A percentile compares a stretch with the other conserved stretches of the same genome.
These are phyloP conservation scores for Pherbina coryleti DNA, from an alignment of 2,888 invertebrate species.

Conservation along the genomic window DNA sequence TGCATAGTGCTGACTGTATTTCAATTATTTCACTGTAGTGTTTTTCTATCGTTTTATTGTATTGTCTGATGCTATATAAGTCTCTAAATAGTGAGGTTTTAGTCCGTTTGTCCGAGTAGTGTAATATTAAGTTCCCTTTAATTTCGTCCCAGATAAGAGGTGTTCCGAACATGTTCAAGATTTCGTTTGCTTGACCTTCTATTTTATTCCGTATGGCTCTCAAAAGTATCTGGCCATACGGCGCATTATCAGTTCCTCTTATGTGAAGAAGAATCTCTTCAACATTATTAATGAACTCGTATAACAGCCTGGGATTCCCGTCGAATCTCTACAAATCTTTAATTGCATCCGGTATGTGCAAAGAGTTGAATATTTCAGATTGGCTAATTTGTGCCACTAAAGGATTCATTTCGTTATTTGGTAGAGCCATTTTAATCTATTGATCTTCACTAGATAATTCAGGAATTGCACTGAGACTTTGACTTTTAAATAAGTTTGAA, in stretches of 20 bases:
- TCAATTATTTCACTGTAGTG: conserved; percentile 47
- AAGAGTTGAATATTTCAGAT: not conserved
- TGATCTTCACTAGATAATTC: too few species aligned
- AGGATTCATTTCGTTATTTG: too few species aligned
- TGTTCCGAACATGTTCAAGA: not conserved
- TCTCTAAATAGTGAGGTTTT: conserved; percentile 24
- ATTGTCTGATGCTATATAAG: conserved; percentile 35
- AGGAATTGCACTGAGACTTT: too few species aligned
- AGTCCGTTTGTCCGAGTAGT: conserved; percentile 16
- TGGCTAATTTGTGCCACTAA: too few species aligned
- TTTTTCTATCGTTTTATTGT: conserved; percentile 38
- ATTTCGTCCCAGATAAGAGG: conserved; percentile 36
- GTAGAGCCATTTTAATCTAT: too few species aligned
- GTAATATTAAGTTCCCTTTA: not conserved
- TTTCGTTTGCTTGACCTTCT: conserved; percentile 21
- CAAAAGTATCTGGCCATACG: not conserved
- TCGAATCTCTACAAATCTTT: conserved; percentile 44
- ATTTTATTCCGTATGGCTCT: conserved; percentile 29
- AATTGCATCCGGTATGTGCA: conserved; percentile 46
- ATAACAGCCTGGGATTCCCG: not conserved
- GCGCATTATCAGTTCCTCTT: conserved; percentile 29
- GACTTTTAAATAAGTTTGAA: too few species aligned
- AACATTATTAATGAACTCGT: conserved; percentile 44
- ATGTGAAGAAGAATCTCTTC: conserved; percentile 43
- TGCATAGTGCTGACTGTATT: conserved; percentile 44